Base-by-base conservation (phyloP, 2,797 vertebrate species). In the Pseudochromis fuscus region DNA sequence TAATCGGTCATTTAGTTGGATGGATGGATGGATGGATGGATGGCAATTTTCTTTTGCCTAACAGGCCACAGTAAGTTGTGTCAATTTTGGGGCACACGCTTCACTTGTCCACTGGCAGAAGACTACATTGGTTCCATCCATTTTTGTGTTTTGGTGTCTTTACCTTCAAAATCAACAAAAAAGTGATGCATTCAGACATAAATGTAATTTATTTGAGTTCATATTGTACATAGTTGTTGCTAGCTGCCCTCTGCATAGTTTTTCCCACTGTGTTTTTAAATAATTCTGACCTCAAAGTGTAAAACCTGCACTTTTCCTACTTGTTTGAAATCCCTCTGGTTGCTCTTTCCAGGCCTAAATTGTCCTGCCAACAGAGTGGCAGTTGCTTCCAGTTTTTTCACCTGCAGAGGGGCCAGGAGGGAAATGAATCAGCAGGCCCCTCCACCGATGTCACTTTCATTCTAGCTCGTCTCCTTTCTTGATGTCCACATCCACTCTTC, bases 361-460 rank as follows among this genome's bases (percentile, higher is more conserved):
- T 66, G 13, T 65, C 69, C 31, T 37, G 57, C n/a, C 62, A 56
- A 44, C 46, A 37, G 59, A 72, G 35, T 72, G 51, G 69, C 21
- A 28, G 44, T 48, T 45, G 30, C 30, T 76, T 10, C 30, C 55
- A 15, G 42, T 33, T 71, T 49, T 73, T 38, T 50, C 25, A 75
- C 49, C 71, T 64, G 71, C 75, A 49, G 46, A 53, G 11, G 13
- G 44, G 33, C 25, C 44, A 42, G 31, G 12, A 60, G 67, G 50
- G 33, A 61, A 49, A 61, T 59, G 73, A 83, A 71, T 85, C 74
- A 78, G 78, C 78, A 63, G 59, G 49, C 60, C 49, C 50, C 30
- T 33, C 59, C 31, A 4, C 44, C 4, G 5, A 55, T 28, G 69
- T 74, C 65, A 5, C 28, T 33, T 59, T 70, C 59, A 21, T 42